phyloP scores from a whole-genome alignment of 2,113 vertebrate species.

The Ia io region DNA sequence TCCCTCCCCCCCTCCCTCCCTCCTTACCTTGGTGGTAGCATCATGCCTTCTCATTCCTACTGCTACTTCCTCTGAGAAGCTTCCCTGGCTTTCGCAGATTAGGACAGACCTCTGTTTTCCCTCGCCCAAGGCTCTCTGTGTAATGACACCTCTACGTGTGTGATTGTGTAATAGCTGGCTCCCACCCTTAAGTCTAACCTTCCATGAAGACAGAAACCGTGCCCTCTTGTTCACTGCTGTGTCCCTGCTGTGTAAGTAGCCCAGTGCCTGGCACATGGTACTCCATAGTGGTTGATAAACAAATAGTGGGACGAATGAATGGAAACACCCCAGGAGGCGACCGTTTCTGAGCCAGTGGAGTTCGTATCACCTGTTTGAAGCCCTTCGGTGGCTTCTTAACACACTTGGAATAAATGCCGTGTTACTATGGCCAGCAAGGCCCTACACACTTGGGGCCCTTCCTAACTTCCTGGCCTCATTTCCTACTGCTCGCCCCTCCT shows the following conservation, averaged over 20 bases:
- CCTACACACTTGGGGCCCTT: background rate
- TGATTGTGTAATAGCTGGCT: background rate
- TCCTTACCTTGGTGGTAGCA: too few species aligned
- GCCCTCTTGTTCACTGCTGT: background rate
- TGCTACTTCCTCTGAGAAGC: background rate
- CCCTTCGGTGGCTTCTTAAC: background rate
- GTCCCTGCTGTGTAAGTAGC: background rate
- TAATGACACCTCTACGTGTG: background rate
- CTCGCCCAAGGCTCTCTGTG: accelerated
- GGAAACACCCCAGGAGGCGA: background rate
- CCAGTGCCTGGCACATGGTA: background rate
- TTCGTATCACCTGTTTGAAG: background rate
- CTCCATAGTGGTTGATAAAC: background rate
- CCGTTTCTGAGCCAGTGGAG: background rate
- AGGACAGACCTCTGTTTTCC: background rate
- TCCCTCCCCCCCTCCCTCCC: too few species aligned
- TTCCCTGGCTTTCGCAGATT: background rate
- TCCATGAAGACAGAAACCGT: background rate
- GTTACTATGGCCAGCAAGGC: background rate
- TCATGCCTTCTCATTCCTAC: background rate
- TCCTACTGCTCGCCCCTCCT: background rate
- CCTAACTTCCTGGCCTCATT: background rate
- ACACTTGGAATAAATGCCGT: background rate
- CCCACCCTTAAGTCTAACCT: background rate
- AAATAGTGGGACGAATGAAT: background rate